Base-by-base conservation (phyloP, 37 sponge, comb jelly and placozoan genomes). In the Ianthella basta region DNA sequence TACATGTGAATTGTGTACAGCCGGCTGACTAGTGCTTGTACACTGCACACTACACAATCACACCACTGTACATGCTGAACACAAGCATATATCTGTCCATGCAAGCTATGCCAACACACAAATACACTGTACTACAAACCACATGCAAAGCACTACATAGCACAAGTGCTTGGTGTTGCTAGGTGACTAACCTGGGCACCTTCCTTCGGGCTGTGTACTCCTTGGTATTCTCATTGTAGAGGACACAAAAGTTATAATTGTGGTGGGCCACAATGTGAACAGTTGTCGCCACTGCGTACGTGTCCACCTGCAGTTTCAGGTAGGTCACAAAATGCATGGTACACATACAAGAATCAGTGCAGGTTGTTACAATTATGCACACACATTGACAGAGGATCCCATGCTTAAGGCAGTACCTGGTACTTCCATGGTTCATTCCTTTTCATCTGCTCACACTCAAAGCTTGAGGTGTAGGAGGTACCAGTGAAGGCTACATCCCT, bases 381-480 rank as follows among this genome's bases (percentile, higher is more conserved):
- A 18, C 18, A 15, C 15, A 56, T 56, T 18, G 18, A 56, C 16
- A 56, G 18, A 18, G 63, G 27, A 61, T 27, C 12, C n/a, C 27
- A 61, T 61, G 63, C 63, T 27, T 61, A 4, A 4, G 4, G 13
- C 27, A 25, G 33, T 44, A 75, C 78, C 78, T 75, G 78, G 24
- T 36, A 75, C 78, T 75, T 75, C 78, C 78, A 75, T 1, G 53
- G 44, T 24, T 75, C 78, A 41, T 75, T 50, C 54, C 25, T 75
- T 23, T 36, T 40, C 78, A 75, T 75, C 25, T 75, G 78, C 54
- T 40, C n/a, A 41, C 78, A 75, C 25, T 75, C 78, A 75, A 75
- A 75, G 37, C 38, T 24, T 53, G 78, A 75, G n/a, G 78, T 75
- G 53, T 41, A 23, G 44, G 78, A 75, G 24, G 44, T 36, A 13